These are phyloP conservation scores for Cebidichthys violaceus DNA, from an alignment of 2,113 vertebrate genomes.

Conservation along the genomic window DNA sequence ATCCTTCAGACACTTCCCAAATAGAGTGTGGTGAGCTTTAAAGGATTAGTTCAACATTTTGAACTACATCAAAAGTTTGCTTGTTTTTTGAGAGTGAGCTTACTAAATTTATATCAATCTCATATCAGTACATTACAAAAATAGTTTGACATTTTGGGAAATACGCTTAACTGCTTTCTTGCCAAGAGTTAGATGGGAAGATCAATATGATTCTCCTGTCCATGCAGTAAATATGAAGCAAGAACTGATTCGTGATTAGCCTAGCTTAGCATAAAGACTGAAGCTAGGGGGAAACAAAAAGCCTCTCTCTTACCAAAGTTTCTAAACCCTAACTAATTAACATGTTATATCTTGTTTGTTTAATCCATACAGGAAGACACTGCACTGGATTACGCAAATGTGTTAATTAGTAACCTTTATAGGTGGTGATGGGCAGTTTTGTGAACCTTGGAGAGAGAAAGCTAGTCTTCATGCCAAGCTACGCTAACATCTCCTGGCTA, in stretches of 20 bases:
- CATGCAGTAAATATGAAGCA: neutral
- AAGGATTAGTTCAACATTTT: neutral
- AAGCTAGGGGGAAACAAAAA: neutral
- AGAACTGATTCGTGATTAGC: neutral
- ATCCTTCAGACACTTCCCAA: neutral
- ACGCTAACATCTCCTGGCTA: neutral
- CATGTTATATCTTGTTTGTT: neutral
- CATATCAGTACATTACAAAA: neutral
- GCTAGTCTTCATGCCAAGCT: neutral
- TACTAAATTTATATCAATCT: neutral
- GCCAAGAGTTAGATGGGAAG: neutral
- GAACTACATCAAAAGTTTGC: neutral
- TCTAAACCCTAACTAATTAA: neutral
- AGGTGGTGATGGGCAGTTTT: neutral
- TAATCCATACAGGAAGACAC: neutral
- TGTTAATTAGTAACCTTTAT: neutral
- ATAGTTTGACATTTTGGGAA: neutral
- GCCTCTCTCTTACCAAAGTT: neutral
- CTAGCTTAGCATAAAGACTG: neutral
- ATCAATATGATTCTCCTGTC: neutral
- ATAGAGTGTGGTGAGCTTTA: neutral
- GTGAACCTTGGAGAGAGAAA: neutral
- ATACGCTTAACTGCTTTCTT: neutral
- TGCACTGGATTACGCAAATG: neutral
- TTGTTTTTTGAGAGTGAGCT: neutral